These are phyloP conservation scores for Macroglossus sobrinus DNA, from an alignment of 2,113 vertebrate genomes.

Conservation along the genomic window DNA sequence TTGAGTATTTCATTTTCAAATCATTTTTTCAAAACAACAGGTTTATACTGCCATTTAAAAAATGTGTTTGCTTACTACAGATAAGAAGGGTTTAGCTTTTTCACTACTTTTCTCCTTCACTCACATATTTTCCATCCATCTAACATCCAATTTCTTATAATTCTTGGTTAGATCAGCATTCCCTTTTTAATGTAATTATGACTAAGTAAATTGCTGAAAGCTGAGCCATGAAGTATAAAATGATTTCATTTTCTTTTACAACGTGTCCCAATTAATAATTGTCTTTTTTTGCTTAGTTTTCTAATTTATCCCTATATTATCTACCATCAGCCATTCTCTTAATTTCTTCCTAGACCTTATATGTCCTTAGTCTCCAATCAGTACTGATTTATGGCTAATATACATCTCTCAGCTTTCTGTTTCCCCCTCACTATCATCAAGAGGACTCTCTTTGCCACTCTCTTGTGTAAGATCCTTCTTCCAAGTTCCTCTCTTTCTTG, in stretches of 20 bases:
- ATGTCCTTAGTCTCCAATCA: background rate
- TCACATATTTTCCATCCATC: background rate
- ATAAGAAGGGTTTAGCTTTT: background rate
- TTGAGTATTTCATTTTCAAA: background rate
- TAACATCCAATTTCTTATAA: background rate
- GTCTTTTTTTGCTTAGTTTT: background rate
- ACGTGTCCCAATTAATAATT: background rate
- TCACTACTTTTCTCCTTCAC: background rate
- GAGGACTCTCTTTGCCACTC: background rate
- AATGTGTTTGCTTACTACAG: background rate
- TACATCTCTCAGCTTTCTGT: no score
- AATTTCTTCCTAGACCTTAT: background rate
- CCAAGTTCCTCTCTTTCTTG: background rate
- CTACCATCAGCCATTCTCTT: background rate
- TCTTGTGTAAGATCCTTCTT: background rate
- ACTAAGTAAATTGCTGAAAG: background rate
- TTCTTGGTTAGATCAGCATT: background rate
- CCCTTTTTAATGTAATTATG: background rate
- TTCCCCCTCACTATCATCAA: background rate
- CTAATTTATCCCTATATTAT: background rate
- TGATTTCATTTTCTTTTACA: background rate
- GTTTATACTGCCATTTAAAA: background rate
- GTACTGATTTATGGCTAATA: background rate
- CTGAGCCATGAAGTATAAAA: background rate
- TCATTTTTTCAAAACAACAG: background rate